Evolutionary conservation across 2,888 invertebrate species (phyloP).

Genomic region (Andrena marginata): DNA sequence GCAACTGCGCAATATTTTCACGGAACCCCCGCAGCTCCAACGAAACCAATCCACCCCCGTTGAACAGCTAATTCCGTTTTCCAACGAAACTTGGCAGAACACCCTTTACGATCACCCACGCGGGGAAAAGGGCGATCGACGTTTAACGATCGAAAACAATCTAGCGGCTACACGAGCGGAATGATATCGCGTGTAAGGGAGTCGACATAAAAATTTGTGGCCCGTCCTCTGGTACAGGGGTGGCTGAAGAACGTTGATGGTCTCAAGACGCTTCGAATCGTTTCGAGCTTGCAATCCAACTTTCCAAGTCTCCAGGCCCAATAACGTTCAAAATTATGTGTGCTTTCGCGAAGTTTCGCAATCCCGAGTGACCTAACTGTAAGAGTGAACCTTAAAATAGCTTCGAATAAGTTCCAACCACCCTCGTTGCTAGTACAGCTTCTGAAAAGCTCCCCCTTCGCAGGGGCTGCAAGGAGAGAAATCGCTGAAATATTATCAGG

Average conservation of each 20-base stretch:
- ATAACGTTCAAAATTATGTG: conserved; percentile 22
- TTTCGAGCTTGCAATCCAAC: neutral
- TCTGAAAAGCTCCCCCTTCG: neutral
- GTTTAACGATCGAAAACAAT: conserved; percentile 58
- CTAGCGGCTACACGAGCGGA: conserved; percentile 26
- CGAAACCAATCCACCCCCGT: no score
- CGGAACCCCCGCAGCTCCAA: no score
- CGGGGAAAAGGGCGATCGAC: conserved; percentile 4
- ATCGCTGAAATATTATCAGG: conserved; percentile 26
- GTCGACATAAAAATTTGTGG: conserved; percentile 53
- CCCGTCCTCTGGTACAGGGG: conserved; percentile 13
- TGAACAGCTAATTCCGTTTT: neutral
- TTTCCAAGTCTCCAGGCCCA: conserved; percentile 12
- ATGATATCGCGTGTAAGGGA: conserved; percentile 43
- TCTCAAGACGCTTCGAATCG: conserved; percentile 27
- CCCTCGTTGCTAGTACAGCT: neutral
- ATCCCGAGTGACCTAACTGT: neutral
- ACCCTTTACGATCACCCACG: conserved; percentile 24
- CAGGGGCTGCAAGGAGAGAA: neutral
- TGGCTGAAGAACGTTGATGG: neutral
- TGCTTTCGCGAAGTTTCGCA: conserved; percentile 18
- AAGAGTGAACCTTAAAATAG: neutral
- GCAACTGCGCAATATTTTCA: neutral
- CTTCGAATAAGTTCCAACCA: neutral
- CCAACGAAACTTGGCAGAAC: neutral